Evolutionary conservation across 2,113 vertebrate species (phyloP), one percentile per base, ranked within the genome.

Genomic region (Psittacula cyanocephala): DNA sequence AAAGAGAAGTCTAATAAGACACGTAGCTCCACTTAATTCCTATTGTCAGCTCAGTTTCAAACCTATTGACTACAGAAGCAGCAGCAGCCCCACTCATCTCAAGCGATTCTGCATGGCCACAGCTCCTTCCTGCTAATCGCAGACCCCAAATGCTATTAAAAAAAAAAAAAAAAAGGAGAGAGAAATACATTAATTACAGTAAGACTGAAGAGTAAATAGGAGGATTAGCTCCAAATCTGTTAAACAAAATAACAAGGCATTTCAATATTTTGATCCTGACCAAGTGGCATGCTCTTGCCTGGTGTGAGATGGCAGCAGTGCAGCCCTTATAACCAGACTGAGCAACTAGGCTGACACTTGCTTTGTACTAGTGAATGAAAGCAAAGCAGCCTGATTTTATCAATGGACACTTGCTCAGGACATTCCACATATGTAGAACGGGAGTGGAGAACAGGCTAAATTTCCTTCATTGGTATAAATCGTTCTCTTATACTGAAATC

Each of bases 1-100:
- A 86, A 49, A 75, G 7, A 75, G 28, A 78, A 60, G 12, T 25
- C 20, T 65, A 59, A 22, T 37, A 80, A 75, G 47, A 78, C 23
- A 50, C 35, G 47, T 6, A 80, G 41, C 11, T 89, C n/a, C 84
- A 53, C 33, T 84, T 76, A 86, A 53, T 33, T 90, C 60, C 82
- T 75, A 19, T 25, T 62, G 50, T 67, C 71, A 94, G n/a, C 57
- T 95, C 31, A 44, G 35, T 90, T 95, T 88, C 90, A 93, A 95
- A 84, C 37, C n/a, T 33, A 46, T 50, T 87, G 84, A 92, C 75
- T 79, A 69, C 41, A 91, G 80, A 86, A 83, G 50, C 41, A 88
- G 76, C 47, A 88, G 76, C 47, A 96, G 77, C n/a, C 46, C 31
- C 41, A 62, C 52, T 92, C 83, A 93, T 93, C 47, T 83, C 44